phyloP scores from a whole-genome alignment of 2,797 vertebrate species.

The Bryconaethiops microstoma region DNA sequence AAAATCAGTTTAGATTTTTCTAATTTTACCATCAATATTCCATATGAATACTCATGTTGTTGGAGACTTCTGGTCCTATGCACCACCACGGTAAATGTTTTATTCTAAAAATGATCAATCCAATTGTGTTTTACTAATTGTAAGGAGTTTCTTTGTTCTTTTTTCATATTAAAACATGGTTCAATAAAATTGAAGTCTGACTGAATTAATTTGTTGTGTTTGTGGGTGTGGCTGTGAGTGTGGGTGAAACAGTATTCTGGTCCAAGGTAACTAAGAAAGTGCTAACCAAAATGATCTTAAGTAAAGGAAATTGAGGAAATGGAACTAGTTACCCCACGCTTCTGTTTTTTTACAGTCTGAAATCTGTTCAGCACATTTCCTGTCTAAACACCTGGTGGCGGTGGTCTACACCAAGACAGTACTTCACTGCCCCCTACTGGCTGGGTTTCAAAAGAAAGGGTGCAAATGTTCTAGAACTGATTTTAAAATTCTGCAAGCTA shows the following conservation, averaged over 20 bases:
- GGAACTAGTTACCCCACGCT: neutral
- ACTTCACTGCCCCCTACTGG: conserved; percentile 13
- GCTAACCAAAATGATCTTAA: neutral
- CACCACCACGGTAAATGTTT: too few relatives aligned
- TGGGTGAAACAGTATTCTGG: neutral
- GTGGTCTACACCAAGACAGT: neutral
- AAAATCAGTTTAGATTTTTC: too few relatives aligned
- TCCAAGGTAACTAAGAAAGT: too few relatives aligned
- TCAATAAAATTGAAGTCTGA: neutral
- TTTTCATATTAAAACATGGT: neutral
- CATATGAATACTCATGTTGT: too few relatives aligned
- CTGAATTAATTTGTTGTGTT: neutral
- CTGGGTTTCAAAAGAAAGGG: too few relatives aligned
- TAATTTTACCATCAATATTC: too few relatives aligned
- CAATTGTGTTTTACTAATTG: too few relatives aligned
- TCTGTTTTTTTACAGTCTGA: neutral
- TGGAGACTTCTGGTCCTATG: too few relatives aligned
- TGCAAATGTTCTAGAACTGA: too few relatives aligned
- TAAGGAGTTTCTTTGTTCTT: neutral
- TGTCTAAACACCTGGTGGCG: neutral
- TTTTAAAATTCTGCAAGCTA: too few relatives aligned
- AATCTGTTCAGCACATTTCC: neutral
- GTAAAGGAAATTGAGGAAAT: neutral
- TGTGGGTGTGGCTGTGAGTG: neutral
- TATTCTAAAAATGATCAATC: too few relatives aligned